phyloP scores from a whole-genome alignment of 1,140 invertebrate genomes.

The Dreissena polymorpha region DNA sequence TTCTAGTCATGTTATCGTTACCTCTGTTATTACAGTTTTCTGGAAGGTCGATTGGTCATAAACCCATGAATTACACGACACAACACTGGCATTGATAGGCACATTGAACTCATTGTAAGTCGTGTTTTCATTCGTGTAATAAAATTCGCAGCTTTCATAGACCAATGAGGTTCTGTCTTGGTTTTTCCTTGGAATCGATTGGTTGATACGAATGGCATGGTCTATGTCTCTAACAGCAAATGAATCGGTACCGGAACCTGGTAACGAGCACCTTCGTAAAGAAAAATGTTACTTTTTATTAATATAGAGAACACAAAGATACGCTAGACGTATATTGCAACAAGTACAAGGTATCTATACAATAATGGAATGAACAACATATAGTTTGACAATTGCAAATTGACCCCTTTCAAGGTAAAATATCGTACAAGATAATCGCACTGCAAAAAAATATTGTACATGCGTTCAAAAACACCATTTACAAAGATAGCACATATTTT shows the following conservation, averaged over 20 bases:
- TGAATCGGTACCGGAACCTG: slow-evolving; percentile 44
- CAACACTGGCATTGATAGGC: slow-evolving; percentile 86
- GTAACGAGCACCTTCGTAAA: slow-evolving; percentile 51
- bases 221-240: slow-evolving; percentile 46
- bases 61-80: slow-evolving; percentile 91
- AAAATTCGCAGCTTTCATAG: slow-evolving; percentile 26
- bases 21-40: slow-evolving; percentile 49
- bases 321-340: too few relatives aligned
- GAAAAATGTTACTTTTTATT: too few relatives aligned
- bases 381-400: too few relatives aligned
- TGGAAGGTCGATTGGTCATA: slow-evolving; percentile 87
- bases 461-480: too few relatives aligned
- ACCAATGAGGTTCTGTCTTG: slow-evolving; percentile 29
- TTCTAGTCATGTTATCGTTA: not conserved
- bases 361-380: too few relatives aligned
- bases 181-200: slow-evolving; percentile 47
- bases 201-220: slow-evolving; percentile 56
- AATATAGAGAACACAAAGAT: too few relatives aligned
- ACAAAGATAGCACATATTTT: too few relatives aligned
- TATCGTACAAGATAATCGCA: too few relatives aligned
- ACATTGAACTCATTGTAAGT: slow-evolving; percentile 42
- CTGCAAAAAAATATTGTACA: too few relatives aligned
- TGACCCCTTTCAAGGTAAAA: too few relatives aligned
- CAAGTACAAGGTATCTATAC: too few relatives aligned
- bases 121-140: slow-evolving; percentile 44